Evolutionary conservation across 2,888 invertebrate genomes (phyloP), one percentile per base, ranked within the genome.

Genomic region (Thera britannica): DNA sequence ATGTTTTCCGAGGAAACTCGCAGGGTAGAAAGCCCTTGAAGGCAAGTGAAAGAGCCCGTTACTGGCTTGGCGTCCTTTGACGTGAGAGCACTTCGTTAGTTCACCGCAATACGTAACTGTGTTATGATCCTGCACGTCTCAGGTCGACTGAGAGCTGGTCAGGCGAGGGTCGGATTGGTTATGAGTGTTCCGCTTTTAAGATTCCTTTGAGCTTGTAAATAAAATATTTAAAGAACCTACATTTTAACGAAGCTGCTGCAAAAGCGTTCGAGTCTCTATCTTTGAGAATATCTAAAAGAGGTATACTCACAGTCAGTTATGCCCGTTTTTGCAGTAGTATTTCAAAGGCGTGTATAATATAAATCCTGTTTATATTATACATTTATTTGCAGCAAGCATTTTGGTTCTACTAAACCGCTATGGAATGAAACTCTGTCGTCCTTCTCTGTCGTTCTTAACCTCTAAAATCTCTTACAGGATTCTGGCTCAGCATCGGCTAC

Each of bases 51-150:
- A 82, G 79, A 75, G 79, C 77, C 77, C 77, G 81, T 83, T 83
- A 81, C 79, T 62, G 65, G 67, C 77, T 77, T 77, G 72, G 74
- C 78, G 75, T 81, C 83, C 85, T 84, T 85, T 83, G 81, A 81
- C 72, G 73, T 74, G 75, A 84, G 83, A 75, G 79, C 80, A 77
- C 87, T 87, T 87, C 86, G 85, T 87, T 87, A 86, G 81, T 78
- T 79, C 79, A 63, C 75, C 75, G 77, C 79, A 77, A 78, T 79
- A 76, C 76, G 79, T 79, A 76, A 79, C 80, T 70, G 78, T 78
- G 79, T 83, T 85, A 85, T 86, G 84, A 85, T 86, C 84, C 81
- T 80, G 82, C 83, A 86, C 82, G 86, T 76, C 77, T 76, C 77
- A 65, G 56, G 54, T 61, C 35, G 70, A 51, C 66, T 65, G 62